phyloP scores from a whole-genome alignment of 1,140 invertebrate species.

The Lepidurus packardi region DNA sequence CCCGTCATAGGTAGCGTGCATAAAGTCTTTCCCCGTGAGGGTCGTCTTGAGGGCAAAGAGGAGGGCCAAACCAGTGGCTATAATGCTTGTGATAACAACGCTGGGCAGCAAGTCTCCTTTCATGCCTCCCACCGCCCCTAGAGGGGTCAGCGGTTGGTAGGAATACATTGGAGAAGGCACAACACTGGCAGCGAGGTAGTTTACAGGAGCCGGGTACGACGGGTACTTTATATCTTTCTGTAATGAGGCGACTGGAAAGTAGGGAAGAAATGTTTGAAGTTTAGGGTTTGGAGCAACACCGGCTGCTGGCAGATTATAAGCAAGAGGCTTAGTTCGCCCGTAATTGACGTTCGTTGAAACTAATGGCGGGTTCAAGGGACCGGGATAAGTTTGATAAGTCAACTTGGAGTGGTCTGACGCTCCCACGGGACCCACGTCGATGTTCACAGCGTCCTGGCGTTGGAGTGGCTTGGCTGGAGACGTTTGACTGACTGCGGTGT shows the following conservation, averaged over 20 bases:
- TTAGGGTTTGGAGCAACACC: background rate
- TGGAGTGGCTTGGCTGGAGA: background rate
- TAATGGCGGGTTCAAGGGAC: background rate
- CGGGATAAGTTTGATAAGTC: background rate
- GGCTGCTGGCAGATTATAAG: background rate
- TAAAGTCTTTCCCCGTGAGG: background rate
- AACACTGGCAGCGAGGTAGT: background rate
- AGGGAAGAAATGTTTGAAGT: background rate
- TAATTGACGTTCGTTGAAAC: background rate
- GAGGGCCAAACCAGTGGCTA: background rate
- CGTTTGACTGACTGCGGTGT: background rate
- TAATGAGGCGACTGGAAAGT: background rate
- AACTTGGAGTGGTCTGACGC: background rate
- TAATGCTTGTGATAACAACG: conserved; percentile 21
- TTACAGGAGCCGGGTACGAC: background rate
- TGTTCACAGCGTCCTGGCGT: background rate
- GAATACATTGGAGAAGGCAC: background rate
- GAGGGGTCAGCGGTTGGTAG: conserved; percentile 28
- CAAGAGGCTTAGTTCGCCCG: background rate
- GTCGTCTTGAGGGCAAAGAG: background rate
- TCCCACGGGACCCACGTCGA: background rate
- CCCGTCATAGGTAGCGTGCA: background rate
- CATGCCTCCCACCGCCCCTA: conserved; percentile 1
- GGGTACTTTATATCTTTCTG: background rate
- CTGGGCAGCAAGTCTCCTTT: conserved; percentile 24